These are phyloP conservation scores for Brachyistius frenatus DNA, from an alignment of 2,113 vertebrate species.

Conservation along the genomic window DNA sequence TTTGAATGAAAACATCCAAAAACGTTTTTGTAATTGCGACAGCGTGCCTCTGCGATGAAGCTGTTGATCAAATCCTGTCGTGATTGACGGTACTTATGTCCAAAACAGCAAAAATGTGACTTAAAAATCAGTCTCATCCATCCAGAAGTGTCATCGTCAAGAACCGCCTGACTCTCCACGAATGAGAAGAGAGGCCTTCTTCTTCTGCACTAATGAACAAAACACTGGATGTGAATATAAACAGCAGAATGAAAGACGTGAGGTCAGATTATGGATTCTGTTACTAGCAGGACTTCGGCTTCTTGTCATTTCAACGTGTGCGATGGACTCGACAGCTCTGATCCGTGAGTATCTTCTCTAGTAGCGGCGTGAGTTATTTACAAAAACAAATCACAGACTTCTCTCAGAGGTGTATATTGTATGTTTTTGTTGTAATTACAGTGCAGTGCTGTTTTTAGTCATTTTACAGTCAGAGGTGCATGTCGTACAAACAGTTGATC, in stretches of 20 bases:
- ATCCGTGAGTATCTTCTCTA: slow-evolving; percentile 70
- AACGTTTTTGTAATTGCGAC: not conserved
- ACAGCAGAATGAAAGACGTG: slow-evolving; percentile 9
- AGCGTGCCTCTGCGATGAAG: not conserved
- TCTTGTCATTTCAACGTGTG: not conserved
- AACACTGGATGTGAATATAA: slow-evolving; percentile 11
- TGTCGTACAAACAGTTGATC: slow-evolving; percentile 49
- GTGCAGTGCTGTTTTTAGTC: slow-evolving; percentile 57
- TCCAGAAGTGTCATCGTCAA: not conserved
- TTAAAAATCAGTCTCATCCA: not conserved
- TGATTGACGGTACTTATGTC: too few species aligned
- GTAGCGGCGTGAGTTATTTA: slow-evolving; percentile 58
- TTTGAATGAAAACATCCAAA: too few species aligned
- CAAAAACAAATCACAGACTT: slow-evolving; percentile 59
- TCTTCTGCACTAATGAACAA: not conserved
- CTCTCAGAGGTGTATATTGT: slow-evolving; percentile 50
- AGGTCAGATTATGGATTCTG: not conserved
- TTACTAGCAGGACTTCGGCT: not conserved
- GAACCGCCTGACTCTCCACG: not conserved
- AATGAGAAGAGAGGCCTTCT: not conserved
- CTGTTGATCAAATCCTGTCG: not conserved
- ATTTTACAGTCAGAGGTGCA: slow-evolving; percentile 63
- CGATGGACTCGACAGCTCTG: slow-evolving; percentile 23
- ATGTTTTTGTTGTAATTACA: slow-evolving; percentile 57
- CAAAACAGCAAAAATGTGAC: slow-evolving; percentile 4